These are phyloP conservation scores for Drosophila yakuba DNA, from an alignment of 1,140 invertebrate genomes.

Conservation along the genomic window DNA sequence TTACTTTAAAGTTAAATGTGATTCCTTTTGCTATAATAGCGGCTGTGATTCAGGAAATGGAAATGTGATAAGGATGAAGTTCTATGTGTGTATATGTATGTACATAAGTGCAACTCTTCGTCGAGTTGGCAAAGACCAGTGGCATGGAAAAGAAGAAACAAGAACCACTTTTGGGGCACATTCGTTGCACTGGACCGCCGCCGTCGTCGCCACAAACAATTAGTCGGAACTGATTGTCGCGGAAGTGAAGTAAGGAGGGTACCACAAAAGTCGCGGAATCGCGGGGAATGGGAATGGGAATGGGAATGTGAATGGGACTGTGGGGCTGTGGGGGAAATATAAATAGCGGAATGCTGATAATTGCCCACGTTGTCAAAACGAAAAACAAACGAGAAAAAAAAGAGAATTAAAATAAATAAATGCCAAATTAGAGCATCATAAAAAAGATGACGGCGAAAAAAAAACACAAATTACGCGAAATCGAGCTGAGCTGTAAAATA, in stretches of 20 bases:
- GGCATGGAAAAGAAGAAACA: too few species aligned
- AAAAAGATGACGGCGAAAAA: conserved; percentile 2
- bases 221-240: conserved; percentile 18
- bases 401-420: conserved; percentile 36
- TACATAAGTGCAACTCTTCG: too few species aligned
- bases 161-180: not conserved
- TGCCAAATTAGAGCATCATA: conserved; percentile 33
- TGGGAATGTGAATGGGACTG: not conserved
- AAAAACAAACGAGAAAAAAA: not conserved
- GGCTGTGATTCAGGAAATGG: too few species aligned
- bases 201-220: conserved; percentile 29
- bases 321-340: conserved; percentile 12
- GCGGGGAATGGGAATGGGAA: too few species aligned
- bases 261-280: not conserved
- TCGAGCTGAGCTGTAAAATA: conserved; percentile 3
- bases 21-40: too few species aligned
- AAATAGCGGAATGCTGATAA: conserved; percentile 51
- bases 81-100: not conserved
- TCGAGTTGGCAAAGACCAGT: conserved; percentile 2
- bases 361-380: conserved; percentile 41
- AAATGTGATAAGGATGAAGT: too few species aligned
- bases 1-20: too few species aligned
- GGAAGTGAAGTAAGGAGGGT: conserved; percentile 7
- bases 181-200: not conserved
- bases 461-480: not conserved